These are phyloP conservation scores for Agrilus biguttatus DNA, from an alignment of 2,888 invertebrate species.

Conservation along the genomic window DNA sequence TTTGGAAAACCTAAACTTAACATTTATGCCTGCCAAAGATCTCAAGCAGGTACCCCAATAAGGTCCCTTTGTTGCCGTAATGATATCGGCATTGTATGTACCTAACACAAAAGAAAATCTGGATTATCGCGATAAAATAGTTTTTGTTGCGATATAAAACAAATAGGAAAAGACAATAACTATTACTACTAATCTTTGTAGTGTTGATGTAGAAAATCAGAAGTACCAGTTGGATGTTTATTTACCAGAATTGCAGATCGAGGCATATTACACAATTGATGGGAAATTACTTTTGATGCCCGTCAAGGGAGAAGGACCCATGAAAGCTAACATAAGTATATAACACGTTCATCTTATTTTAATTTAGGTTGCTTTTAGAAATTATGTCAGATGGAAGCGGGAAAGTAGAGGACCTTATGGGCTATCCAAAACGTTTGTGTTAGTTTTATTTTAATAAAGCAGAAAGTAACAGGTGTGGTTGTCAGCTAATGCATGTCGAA, in stretches of 20 bases:
- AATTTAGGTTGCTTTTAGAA: background rate
- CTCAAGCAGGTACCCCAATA: too few relatives aligned
- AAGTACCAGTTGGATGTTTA: slow-evolving; percentile 30
- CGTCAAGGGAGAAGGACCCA: slow-evolving; percentile 37
- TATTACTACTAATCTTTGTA: slow-evolving; percentile 12
- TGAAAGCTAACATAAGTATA: slow-evolving; percentile 40
- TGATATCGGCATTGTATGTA: too few relatives aligned
- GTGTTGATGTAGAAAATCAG: slow-evolving; percentile 26
- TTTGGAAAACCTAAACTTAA: too few relatives aligned
- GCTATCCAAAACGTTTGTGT: too few relatives aligned
- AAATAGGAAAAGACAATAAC: background rate
- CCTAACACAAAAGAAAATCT: too few relatives aligned
- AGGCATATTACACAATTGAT: slow-evolving; percentile 37
- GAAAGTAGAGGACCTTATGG: too few relatives aligned
- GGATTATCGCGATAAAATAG: too few relatives aligned
- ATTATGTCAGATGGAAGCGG: background rate
- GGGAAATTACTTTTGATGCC: slow-evolving; percentile 38
- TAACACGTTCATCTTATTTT: slow-evolving; percentile 6
- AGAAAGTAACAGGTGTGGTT: too few relatives aligned
- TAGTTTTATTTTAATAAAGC: too few relatives aligned
- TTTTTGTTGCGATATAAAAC: background rate
- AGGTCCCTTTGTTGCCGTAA: too few relatives aligned
- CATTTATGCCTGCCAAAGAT: too few relatives aligned
- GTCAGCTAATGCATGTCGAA: too few relatives aligned
- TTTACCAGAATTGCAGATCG: slow-evolving; percentile 35